Conservation (phyloP, 64 coral and sea anemone species). For the Stichodactyla helianthus region DNA sequence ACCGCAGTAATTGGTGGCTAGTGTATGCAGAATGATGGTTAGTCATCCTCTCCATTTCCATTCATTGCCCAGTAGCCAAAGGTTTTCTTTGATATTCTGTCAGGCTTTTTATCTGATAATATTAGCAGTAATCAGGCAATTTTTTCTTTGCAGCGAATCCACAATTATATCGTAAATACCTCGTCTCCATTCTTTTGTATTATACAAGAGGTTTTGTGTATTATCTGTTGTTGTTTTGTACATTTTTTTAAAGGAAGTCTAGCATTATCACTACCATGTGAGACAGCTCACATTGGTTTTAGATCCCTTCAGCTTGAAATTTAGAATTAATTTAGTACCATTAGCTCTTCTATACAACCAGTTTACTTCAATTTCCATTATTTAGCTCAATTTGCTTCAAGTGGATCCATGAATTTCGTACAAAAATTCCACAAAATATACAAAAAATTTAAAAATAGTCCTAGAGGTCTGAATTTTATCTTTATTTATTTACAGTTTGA, state of each 20-base stretch:
- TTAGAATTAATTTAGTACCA: neutral
- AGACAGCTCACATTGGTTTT: neutral
- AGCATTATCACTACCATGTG: neutral
- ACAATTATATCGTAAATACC: neutral
- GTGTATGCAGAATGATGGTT: no score
- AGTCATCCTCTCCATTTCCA: neutral
- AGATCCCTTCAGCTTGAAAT: neutral
- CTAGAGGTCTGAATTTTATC: neutral
- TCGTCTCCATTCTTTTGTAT: neutral
- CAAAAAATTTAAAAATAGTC: neutral
- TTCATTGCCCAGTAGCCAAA: neutral
- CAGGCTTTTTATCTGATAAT: neutral
- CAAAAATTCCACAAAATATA: neutral
- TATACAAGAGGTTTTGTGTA: neutral
- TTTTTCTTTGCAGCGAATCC: neutral
- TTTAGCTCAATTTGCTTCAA: neutral
- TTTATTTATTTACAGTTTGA: constrained; percentile 11
- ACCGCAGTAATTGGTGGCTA: no score
- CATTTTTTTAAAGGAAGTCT: neutral
- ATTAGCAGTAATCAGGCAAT: neutral
- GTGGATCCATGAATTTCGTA: constrained; percentile 1
- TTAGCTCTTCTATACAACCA: neutral
- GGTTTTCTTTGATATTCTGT: neutral
- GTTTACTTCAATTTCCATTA: neutral
- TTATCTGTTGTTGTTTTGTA: neutral